Percentiles rank a stretch among this genome's conserved stretches.
phyloP scores from a whole-genome alignment of 1,140 invertebrate species.

The Drosophila funebris region DNA sequence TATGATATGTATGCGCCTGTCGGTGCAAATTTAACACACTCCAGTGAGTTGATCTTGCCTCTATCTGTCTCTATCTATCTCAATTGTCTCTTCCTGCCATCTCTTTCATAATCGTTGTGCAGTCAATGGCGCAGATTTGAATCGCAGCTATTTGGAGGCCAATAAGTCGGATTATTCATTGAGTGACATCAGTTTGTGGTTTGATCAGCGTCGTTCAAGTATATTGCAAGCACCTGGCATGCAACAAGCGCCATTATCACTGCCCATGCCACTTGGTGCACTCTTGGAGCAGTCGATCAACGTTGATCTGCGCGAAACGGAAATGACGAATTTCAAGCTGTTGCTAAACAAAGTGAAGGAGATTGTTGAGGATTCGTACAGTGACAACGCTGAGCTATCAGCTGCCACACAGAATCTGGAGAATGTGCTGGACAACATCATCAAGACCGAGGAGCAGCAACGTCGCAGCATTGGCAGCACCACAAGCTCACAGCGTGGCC shows the following conservation, averaged over 20 bases:
- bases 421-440: constrained; percentile 78
- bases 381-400: constrained; percentile 79
- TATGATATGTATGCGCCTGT: constrained; percentile 64
- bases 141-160: constrained; percentile 80
- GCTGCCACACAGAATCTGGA: constrained; percentile 80
- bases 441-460: constrained; percentile 73
- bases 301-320: constrained; percentile 58
- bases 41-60: constrained; percentile 60
- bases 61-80: no score
- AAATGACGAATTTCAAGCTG: constrained; percentile 78
- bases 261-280: constrained; percentile 45
- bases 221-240: constrained; percentile 5
- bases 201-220: constrained; percentile 69
- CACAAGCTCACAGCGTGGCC: constrained; percentile 10
- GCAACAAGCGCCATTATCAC: constrained; percentile 1
- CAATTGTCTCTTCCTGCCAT: not conserved
- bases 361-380: constrained; percentile 82
- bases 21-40: constrained; percentile 73
- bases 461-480: constrained; percentile 46
- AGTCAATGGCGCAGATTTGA: constrained; percentile 81
- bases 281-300: constrained; percentile 48
- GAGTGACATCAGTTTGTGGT: constrained; percentile 76
- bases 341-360: constrained; percentile 79
- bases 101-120: not conserved
- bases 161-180: constrained; percentile 81